Evolutionary conservation across 2,797 vertebrate species (phyloP).

Genomic region (Lepus townsendii): DNA sequence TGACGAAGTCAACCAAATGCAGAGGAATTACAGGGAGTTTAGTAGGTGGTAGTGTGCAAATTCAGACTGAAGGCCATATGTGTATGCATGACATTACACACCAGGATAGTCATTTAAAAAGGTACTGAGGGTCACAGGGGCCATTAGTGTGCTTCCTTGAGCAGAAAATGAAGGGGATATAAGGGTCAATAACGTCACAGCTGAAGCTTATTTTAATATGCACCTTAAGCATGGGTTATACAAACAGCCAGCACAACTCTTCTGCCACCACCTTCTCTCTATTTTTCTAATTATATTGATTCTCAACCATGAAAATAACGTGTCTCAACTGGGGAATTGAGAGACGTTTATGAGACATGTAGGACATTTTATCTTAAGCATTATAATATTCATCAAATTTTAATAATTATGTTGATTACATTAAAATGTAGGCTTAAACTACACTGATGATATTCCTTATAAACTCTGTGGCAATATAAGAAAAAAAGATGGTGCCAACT

Average conservation of each 20-base stretch:
- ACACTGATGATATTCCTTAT: constrained; percentile 57
- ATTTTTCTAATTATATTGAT: neutral
- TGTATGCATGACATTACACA: neutral
- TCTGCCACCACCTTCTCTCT: neutral
- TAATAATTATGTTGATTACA: constrained; percentile 15
- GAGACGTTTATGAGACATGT: neutral
- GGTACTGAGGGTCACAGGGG: neutral
- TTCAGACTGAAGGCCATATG: neutral
- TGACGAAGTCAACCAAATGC: neutral
- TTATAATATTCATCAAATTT: constrained; percentile 37
- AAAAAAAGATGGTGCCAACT: constrained; percentile 65
- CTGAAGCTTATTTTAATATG: neutral
- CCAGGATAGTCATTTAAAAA: constrained; percentile 4
- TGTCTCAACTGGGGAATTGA: neutral
- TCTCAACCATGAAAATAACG: neutral
- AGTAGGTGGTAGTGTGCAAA: neutral
- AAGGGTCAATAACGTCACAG: neutral
- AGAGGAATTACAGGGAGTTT: neutral
- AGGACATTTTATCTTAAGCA: constrained; percentile 43
- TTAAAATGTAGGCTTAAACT: constrained; percentile 32
- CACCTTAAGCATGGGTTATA: neutral
- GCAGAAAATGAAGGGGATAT: constrained; percentile 28
- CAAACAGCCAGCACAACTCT: neutral
- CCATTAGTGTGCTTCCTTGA: constrained; percentile 4
- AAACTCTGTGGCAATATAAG: constrained; percentile 60